phyloP scores from a whole-genome alignment of 2,888 invertebrate genomes.

The Meandrusa payeni region DNA sequence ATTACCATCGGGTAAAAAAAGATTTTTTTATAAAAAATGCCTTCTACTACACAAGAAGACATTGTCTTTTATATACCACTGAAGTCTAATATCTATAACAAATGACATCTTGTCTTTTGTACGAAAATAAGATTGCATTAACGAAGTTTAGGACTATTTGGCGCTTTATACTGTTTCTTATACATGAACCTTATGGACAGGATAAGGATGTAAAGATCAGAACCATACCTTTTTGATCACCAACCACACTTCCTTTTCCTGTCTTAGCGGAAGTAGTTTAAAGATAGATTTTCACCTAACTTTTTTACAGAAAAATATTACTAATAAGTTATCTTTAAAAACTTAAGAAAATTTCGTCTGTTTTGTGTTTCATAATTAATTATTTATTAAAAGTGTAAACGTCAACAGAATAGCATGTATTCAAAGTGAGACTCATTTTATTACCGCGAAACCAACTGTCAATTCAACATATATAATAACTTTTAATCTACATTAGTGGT shows the following conservation, averaged over 20 bases:
- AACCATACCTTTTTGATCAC: conserved; percentile 50
- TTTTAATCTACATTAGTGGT: no score
- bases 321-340: conserved; percentile 24
- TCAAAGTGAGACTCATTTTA: conserved; percentile 26
- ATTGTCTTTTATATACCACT: no score
- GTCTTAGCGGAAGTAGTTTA: conserved; percentile 49
- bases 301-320: conserved; percentile 14
- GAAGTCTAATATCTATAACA: no score
- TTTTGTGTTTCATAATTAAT: conserved; percentile 26
- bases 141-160: no score
- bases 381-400: conserved; percentile 29
- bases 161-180: conserved; percentile 7
- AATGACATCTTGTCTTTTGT: no score
- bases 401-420: conserved; percentile 34
- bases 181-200: conserved; percentile 37
- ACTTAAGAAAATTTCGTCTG: no score
- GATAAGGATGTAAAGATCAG: conserved; percentile 47
- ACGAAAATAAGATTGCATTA: no score
- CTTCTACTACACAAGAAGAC: no score
- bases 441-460: conserved; percentile 41
- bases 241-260: conserved; percentile 80
- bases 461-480: no score
- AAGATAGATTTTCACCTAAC: conserved; percentile 24
- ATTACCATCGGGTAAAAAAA: no score
- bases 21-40: no score